These are phyloP conservation scores for Pedetes capensis DNA, from an alignment of 2,113 vertebrate species.

Conservation along the genomic window DNA sequence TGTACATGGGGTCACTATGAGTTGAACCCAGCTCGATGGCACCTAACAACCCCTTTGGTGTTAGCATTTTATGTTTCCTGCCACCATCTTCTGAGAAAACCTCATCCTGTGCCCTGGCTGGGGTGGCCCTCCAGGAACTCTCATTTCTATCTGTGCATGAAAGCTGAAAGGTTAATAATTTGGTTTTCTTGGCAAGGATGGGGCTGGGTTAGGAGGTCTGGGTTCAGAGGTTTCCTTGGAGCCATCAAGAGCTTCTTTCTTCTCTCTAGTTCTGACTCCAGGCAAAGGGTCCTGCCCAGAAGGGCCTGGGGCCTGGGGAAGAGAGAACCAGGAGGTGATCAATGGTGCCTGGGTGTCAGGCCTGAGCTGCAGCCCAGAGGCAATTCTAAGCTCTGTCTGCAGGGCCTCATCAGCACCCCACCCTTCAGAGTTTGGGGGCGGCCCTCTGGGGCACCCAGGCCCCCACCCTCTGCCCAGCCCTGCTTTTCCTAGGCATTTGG, in stretches of 20 bases:
- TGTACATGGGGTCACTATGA: too few relatives aligned
- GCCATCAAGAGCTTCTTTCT: background rate
- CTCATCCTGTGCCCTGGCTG: conserved; percentile 26
- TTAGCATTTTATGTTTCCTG: conserved; percentile 63
- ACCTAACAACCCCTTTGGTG: too few relatives aligned
- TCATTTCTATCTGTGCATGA: conserved; percentile 52
- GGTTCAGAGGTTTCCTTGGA: background rate
- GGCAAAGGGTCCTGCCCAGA: background rate
- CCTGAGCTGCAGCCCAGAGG: background rate
- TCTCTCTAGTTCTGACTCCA: background rate
- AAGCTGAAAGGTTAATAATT: conserved; percentile 21
- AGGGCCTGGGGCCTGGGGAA: background rate
- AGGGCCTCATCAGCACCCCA: background rate
- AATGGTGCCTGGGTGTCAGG: background rate
- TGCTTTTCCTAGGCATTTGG: conserved; percentile 78
- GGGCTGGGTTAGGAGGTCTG: background rate
- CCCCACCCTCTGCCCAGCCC: background rate
- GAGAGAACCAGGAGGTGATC: background rate
- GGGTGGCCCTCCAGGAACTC: conserved; percentile 49
- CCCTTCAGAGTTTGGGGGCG: background rate
- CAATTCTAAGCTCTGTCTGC: background rate
- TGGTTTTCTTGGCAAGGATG: background rate
- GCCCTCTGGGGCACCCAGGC: background rate
- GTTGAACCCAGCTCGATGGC: too few relatives aligned
- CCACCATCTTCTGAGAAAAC: conserved; percentile 45